Conservation (phyloP, 2,888 invertebrate genomes). For the Melolontha melolontha region DNA sequence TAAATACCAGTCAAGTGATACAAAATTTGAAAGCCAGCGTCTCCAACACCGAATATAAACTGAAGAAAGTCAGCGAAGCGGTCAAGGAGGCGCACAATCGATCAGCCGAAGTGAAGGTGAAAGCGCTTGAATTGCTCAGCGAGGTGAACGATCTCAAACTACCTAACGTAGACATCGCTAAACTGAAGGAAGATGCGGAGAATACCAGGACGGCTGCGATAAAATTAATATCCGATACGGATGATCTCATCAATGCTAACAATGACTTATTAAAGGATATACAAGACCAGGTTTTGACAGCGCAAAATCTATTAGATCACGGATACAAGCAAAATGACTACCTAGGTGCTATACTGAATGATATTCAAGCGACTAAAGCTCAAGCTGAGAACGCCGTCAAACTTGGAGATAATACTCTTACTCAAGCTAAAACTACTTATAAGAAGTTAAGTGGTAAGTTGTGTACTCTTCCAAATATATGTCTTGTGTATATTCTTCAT, state of each 20-base stretch:
- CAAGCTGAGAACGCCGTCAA: constrained; percentile 87
- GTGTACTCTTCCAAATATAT: neutral
- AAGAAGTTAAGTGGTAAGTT: constrained; percentile 76
- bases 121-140: constrained; percentile 83
- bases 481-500: neutral
- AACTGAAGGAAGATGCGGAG: constrained; percentile 76
- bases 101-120: constrained; percentile 83
- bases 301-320: constrained; percentile 76
- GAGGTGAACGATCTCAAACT: constrained; percentile 83
- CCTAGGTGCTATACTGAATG: constrained; percentile 82
- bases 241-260: constrained; percentile 69
- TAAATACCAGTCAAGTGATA: constrained; percentile 73
- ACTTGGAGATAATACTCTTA: constrained; percentile 84
- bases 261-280: constrained; percentile 72
- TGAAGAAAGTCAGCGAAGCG: constrained; percentile 76
- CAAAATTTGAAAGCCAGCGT: constrained; percentile 75
- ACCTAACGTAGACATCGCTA: constrained; percentile 80
- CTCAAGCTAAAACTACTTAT: constrained; percentile 84
- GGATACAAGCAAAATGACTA: constrained; percentile 79
- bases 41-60: constrained; percentile 75
- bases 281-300: constrained; percentile 73
- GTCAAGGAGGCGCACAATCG: constrained; percentile 80
- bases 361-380: constrained; percentile 80
- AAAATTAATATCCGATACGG: constrained; percentile 68
- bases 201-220: constrained; percentile 78